Base-by-base conservation (phyloP, 2,113 vertebrate genomes). In the Rhinoderma darwinii region DNA sequence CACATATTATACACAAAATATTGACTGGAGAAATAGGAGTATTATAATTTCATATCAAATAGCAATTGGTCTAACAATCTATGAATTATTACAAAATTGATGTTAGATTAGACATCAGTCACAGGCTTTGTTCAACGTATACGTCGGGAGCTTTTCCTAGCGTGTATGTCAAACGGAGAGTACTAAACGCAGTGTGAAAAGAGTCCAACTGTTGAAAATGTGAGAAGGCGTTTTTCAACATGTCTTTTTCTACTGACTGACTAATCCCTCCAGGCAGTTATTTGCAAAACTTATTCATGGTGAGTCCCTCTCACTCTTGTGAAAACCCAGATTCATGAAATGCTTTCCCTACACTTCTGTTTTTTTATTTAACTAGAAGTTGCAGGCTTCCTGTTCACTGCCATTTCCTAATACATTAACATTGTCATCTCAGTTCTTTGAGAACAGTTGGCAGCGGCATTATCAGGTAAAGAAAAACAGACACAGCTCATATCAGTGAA, bases 301-400 rank as follows among this genome's bases (percentile, higher is more conserved):
- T 81, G 25, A 63, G 11, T 54, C 20, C 37, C 15, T 11, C 9
- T 54, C 9, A 56, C 76, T 41, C 22, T 43, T 43, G 20, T 27
- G 20, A 86, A 86, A 79, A 51, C n/a, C 43, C 84, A 14, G 32
- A 39, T 43, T 86, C 70, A 20, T 47, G 84, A 79, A 86, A 86
- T 22, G 18, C 47, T 27, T 63, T 77, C 20, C 44, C 18, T 25
- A 5, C 30, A 79, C 75, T 86, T 86, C 84, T 79, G 43, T 63
- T 68, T 86, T 78, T 79, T 47, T 30, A n/a, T 86, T 75, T 39
- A 22, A 39, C 20, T 84, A 61, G 37, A 63, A 37, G 12, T 32
- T 39, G 20, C 27, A 39, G 12, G 59, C 37, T 86, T 86, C 84
- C 84, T 86, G 61, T 77, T 51, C 75, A 51, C 4, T 63, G 27